These are phyloP conservation scores for Epinotia bilunana DNA, from an alignment of 2,888 invertebrate genomes.

Conservation along the genomic window DNA sequence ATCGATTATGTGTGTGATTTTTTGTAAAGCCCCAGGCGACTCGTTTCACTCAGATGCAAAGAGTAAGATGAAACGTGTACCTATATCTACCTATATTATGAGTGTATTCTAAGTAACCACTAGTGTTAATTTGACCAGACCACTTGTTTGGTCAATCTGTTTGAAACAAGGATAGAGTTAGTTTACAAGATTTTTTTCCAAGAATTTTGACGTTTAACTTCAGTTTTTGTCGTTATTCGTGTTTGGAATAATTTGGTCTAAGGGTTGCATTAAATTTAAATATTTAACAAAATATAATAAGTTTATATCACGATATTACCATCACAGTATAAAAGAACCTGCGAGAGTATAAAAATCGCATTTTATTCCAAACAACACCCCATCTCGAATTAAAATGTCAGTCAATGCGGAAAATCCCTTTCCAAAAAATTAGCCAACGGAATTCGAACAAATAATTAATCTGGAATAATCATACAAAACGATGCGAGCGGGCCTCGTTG, in stretches of 20 bases:
- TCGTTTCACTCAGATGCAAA: conserved; percentile 24
- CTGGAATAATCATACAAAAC: conserved; percentile 85
- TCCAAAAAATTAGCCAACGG: conserved; percentile 83
- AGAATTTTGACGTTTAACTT: too few relatives aligned
- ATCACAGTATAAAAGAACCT: background rate
- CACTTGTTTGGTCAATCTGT: too few relatives aligned
- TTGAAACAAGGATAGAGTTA: too few relatives aligned
- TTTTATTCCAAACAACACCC: conserved; percentile 56
- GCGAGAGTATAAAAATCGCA: conserved; percentile 42
- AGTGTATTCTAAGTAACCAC: background rate
- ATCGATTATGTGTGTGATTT: conserved; percentile 56
- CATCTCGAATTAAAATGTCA: conserved; percentile 81
- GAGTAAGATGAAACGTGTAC: background rate
- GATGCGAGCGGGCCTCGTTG: conserved; percentile 80
- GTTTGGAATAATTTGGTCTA: too few relatives aligned
- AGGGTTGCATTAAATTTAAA: too few relatives aligned
- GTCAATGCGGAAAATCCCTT: conserved; percentile 82
- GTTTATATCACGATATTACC: background rate
- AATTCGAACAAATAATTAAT: conserved; percentile 85
- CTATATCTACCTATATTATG: background rate
- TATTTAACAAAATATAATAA: background rate
- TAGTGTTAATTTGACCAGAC: too few relatives aligned
- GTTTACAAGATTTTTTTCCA: too few relatives aligned
- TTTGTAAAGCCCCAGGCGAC: conserved; percentile 41
- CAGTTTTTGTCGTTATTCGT: too few relatives aligned